Conservation (phyloP, 1,140 invertebrate genomes). For the Hylaeus volcanicus region DNA sequence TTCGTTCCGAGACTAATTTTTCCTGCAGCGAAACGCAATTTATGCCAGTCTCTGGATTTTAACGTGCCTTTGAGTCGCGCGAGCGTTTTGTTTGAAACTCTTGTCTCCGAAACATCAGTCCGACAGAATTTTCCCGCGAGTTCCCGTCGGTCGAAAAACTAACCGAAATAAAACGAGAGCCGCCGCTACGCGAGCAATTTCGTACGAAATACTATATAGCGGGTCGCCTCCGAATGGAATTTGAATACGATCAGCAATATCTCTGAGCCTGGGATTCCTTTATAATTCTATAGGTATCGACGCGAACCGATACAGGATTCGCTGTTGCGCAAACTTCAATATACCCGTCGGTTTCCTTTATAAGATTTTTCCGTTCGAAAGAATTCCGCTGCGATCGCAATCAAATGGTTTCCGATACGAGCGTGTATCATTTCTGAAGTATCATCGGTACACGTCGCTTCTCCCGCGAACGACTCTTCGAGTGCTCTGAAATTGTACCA, state of each 20-base stretch:
- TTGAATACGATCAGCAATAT: background rate
- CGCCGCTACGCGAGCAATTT: background rate
- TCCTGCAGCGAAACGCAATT: slow-evolving; percentile 13
- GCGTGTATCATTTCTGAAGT: slow-evolving; percentile 11
- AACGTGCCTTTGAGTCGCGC: slow-evolving; percentile 5
- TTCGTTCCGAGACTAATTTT: slow-evolving; percentile 30
- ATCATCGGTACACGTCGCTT: slow-evolving; percentile 1
- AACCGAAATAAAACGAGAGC: background rate
- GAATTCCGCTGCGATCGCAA: background rate
- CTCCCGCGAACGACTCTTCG: background rate
- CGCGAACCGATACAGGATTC: too few relatives aligned
- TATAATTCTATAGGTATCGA: background rate
- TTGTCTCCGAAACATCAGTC: background rate
- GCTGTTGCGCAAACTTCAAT: background rate
- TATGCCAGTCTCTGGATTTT: background rate
- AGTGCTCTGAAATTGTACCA: slow-evolving; percentile 20
- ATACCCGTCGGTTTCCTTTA: background rate
- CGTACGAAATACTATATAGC: background rate
- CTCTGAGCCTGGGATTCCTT: background rate
- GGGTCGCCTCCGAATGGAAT: background rate
- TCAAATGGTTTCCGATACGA: slow-evolving; percentile 4
- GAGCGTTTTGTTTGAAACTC: background rate
- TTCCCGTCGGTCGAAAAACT: background rate
- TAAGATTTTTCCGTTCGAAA: background rate
- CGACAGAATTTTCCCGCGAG: background rate